These are phyloP conservation scores for Deroptyus accipitrinus DNA, from an alignment of 2,113 vertebrate species.

Conservation along the genomic window DNA sequence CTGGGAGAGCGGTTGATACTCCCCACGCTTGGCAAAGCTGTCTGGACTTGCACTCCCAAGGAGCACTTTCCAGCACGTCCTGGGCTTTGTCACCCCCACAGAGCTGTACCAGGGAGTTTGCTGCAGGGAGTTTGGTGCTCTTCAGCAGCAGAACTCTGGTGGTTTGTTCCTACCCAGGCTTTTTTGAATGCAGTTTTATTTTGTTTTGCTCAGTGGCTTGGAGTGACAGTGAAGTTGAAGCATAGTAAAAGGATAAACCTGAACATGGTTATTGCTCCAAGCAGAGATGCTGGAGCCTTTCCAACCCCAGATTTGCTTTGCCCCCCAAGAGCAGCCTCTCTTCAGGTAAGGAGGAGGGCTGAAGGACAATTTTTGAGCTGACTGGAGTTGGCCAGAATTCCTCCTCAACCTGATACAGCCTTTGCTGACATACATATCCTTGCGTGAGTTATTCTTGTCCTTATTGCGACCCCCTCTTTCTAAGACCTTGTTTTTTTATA, in stretches of 20 bases:
- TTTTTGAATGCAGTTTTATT: background rate
- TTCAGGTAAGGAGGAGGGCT: background rate
- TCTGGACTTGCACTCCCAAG: conserved; percentile 32
- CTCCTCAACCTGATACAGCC: background rate
- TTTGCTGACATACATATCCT: background rate
- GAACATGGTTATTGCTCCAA: background rate
- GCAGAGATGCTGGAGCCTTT: background rate
- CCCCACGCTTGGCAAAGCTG: conserved; percentile 40
- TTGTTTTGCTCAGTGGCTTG: background rate
- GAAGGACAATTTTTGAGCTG: background rate
- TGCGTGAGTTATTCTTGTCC: background rate
- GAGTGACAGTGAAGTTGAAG: background rate
- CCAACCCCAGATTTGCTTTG: background rate
- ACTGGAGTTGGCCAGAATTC: background rate
- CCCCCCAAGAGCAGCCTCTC: background rate
- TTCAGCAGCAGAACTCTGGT: background rate
- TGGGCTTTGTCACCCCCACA: conserved; percentile 16
- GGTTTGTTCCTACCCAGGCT: background rate
- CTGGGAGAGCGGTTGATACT: background rate
- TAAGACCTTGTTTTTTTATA: background rate
- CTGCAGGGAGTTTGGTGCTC: background rate
- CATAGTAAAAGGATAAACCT: background rate
- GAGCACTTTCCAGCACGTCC: background rate
- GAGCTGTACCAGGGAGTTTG: background rate
- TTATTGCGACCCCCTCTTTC: background rate